phyloP scores from a whole-genome alignment of 2,113 vertebrate genomes.

The Seriola quinqueradiata region DNA sequence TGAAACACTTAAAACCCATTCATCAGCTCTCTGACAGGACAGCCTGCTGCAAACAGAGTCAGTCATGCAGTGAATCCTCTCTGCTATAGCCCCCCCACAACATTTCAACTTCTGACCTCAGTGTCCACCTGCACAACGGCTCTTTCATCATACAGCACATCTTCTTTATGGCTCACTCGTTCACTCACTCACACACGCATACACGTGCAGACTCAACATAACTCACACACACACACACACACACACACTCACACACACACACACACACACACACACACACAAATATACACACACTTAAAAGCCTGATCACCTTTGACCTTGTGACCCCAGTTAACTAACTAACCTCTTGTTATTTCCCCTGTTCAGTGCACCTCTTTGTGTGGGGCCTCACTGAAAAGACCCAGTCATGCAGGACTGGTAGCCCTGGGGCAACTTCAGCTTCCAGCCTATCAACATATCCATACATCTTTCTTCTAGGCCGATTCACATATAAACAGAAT shows the following conservation, averaged over 20 bases:
- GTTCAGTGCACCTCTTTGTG: slow-evolving; percentile 70
- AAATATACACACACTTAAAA: slow-evolving; percentile 52
- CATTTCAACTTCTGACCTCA: slow-evolving; percentile 78
- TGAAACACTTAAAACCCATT: slow-evolving; percentile 72
- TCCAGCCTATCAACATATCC: slow-evolving; percentile 65
- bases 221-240: slow-evolving; percentile 6
- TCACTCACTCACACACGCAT: background rate
- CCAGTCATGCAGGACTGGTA: slow-evolving; percentile 68
- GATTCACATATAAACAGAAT: slow-evolving; percentile 45
- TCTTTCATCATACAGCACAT: slow-evolving; percentile 73
- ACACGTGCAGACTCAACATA: background rate
- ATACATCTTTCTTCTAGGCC: slow-evolving; percentile 41
- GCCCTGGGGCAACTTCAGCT: slow-evolving; percentile 59
- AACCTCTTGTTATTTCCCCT: slow-evolving; percentile 74
- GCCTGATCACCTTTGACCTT: slow-evolving; percentile 67
- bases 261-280: slow-evolving; percentile 3
- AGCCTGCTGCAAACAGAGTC: slow-evolving; percentile 67
- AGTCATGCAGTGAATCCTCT: slow-evolving; percentile 72
- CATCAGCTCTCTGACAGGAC: slow-evolving; percentile 73
- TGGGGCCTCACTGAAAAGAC: slow-evolving; percentile 70
- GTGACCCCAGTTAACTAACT: slow-evolving; percentile 79
- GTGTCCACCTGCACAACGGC: slow-evolving; percentile 72
- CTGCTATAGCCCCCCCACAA: slow-evolving; percentile 25
- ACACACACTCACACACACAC: too few species aligned
- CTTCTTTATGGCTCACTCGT: slow-evolving; percentile 64